phyloP scores from a whole-genome alignment of 1,140 invertebrate species.

The Cylas formicarius region DNA sequence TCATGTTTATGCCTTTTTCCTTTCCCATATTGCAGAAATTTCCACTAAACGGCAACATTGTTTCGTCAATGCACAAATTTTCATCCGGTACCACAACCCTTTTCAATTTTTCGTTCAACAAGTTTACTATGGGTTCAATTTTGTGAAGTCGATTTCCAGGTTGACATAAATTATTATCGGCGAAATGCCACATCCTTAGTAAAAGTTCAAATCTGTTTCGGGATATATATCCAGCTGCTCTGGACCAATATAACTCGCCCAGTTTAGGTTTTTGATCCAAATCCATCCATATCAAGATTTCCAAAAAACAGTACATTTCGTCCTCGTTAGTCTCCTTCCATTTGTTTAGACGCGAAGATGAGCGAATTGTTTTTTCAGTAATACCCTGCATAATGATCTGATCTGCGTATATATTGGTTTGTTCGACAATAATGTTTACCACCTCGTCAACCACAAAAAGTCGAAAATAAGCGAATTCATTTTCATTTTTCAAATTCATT shows the following conservation, averaged over 20 bases:
- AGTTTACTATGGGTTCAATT: constrained; percentile 17
- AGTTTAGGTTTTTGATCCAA: constrained; percentile 9
- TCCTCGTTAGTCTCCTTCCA: not conserved
- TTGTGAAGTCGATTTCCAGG: constrained; percentile 17
- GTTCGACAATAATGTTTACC: too few species aligned
- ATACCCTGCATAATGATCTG: too few species aligned
- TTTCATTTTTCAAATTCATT: too few species aligned
- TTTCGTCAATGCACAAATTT: constrained; percentile 29
- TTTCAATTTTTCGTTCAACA: constrained; percentile 23
- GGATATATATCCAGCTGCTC: constrained; percentile 4
- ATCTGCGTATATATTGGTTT: too few species aligned
- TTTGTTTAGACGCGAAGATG: constrained; percentile 4
- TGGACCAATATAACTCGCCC: constrained; percentile 6
- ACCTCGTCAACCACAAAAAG: too few species aligned
- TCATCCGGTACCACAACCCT: too few species aligned
- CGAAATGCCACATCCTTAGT: constrained; percentile 25
- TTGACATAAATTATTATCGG: constrained; percentile 20
- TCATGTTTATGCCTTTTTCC: not conserved
- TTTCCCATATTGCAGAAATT: not conserved
- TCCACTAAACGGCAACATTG: too few species aligned
- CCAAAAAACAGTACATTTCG: constrained; percentile 3
- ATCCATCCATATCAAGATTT: too few species aligned
- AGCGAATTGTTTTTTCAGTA: constrained; percentile 22
- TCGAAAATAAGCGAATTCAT: too few species aligned
- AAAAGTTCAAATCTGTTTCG: too few species aligned